phyloP scores from a whole-genome alignment of 2,797 vertebrate genomes.

The Phoeniculus purpureus region DNA sequence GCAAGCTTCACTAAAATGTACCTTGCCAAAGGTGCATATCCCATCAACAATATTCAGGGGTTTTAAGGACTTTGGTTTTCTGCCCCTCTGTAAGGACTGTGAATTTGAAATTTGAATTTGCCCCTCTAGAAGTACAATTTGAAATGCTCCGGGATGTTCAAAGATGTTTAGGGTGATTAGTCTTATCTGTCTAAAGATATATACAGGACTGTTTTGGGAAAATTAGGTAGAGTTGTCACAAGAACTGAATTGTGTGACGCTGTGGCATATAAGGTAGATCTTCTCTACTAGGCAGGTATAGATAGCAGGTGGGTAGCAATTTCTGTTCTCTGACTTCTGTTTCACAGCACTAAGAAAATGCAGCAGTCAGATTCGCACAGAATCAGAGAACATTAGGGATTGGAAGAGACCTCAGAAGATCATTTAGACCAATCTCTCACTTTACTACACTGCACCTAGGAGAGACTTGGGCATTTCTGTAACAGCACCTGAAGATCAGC shows the following conservation, averaged over 20 bases:
- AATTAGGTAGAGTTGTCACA: neutral
- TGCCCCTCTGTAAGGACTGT: neutral
- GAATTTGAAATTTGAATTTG: no score
- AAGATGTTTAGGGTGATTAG: neutral
- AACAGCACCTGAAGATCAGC: neutral
- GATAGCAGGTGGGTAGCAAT: neutral
- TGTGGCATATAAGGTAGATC: neutral
- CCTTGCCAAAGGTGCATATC: neutral
- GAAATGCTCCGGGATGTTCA: neutral
- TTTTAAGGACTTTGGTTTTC: neutral
- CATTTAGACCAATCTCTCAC: no score
- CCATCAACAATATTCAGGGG: neutral
- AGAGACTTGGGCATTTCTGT: neutral
- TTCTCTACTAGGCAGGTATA: neutral
- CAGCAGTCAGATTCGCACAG: no score
- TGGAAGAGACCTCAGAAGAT: no score
- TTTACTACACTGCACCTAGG: neutral
- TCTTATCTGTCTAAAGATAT: neutral
- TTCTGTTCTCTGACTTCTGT: neutral
- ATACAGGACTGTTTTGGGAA: fast-evolving
- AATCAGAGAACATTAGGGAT: no score
- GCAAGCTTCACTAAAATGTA: neutral
- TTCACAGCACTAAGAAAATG: neutral
- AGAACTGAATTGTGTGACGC: neutral
- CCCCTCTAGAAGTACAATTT: no score